Percentiles rank a stretch among this genome's conserved stretches.
phyloP scores from a whole-genome alignment of 2,113 vertebrate species.

The Mungos mungo region DNA sequence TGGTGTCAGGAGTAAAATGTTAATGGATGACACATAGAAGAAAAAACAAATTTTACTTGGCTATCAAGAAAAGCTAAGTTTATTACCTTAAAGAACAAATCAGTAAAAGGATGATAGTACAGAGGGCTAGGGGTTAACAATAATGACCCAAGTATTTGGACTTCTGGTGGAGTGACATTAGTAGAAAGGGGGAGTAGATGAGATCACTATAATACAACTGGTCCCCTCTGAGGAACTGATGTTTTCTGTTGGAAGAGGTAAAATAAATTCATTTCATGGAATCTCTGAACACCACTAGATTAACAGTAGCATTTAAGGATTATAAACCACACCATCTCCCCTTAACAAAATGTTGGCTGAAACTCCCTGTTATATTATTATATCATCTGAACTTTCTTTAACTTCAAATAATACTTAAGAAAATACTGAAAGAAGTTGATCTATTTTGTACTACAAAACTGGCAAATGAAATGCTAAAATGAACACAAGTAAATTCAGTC shows the following conservation, averaged over 20 bases:
- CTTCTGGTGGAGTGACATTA: not conserved
- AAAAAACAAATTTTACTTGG: not conserved
- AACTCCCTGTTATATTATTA: constrained; percentile 26
- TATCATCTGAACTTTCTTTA: constrained; percentile 35
- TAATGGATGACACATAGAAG: not conserved
- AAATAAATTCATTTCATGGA: not conserved
- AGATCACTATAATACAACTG: not conserved
- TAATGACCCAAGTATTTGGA: not conserved
- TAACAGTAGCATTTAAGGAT: not conserved
- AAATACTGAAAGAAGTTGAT: not conserved
- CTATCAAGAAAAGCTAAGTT: constrained; percentile 32
- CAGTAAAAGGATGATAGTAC: not conserved
- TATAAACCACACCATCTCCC: not conserved
- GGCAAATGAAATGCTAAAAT: constrained; percentile 52
- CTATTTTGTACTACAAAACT: constrained; percentile 26
- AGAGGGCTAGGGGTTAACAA: not conserved
- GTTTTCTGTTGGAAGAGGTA: not conserved
- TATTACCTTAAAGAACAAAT: not conserved
- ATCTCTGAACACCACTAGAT: not conserved
- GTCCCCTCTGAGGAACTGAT: not conserved
- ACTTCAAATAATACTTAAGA: constrained; percentile 20
- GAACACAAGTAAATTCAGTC: not conserved
- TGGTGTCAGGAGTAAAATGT: constrained; percentile 7
- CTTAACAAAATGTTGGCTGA: constrained; percentile 34
- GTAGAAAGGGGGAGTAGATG: not conserved